Conservation (phyloP, 2,797 vertebrate species). For the Valencia hispanica region DNA sequence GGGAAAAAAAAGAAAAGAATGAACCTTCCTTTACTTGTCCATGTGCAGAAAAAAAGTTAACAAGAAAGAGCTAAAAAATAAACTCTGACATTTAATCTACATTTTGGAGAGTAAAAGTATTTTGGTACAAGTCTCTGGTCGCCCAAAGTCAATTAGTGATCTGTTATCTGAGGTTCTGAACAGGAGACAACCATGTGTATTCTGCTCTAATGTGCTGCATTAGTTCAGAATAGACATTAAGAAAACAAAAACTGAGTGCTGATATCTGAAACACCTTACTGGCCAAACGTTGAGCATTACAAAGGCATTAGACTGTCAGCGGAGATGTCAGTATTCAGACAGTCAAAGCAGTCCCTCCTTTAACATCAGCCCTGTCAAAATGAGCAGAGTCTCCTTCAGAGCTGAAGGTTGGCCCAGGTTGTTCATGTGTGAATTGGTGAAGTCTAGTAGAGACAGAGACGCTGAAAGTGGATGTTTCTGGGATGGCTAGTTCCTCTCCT, state of each 20-base stretch:
- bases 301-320: conserved; percentile 57
- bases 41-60: conserved; percentile 52
- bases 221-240: conserved; percentile 52
- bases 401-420: conserved; percentile 52
- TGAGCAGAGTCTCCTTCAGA: conserved; percentile 48
- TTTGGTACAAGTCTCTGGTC: conserved; percentile 55
- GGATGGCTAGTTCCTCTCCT: conserved; percentile 96
- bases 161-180: conserved; percentile 33
- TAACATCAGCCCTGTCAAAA: conserved; percentile 51
- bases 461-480: conserved; percentile 63
- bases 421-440: conserved; percentile 60
- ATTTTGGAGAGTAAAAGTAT: conserved; percentile 54
- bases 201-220: conserved; percentile 48
- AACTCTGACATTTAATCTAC: conserved; percentile 63
- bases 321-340: conserved; percentile 57
- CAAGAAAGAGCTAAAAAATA: conserved; percentile 68
- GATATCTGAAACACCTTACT: conserved; percentile 61
- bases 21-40: conserved; percentile 53
- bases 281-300: conserved; percentile 62
- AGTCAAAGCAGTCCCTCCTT: conserved; percentile 61
- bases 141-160: conserved; percentile 42
- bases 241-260: conserved; percentile 27
- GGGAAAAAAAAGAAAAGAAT: conserved; percentile 40
- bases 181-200: conserved; percentile 44
- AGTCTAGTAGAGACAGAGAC: conserved; percentile 66